A percentile compares a stretch with the other conserved stretches of the same genome.
These are phyloP conservation scores for Dendronephthya gigantea DNA, from an alignment of 64 coral and sea anemone genomes.

Conservation along the genomic window DNA sequence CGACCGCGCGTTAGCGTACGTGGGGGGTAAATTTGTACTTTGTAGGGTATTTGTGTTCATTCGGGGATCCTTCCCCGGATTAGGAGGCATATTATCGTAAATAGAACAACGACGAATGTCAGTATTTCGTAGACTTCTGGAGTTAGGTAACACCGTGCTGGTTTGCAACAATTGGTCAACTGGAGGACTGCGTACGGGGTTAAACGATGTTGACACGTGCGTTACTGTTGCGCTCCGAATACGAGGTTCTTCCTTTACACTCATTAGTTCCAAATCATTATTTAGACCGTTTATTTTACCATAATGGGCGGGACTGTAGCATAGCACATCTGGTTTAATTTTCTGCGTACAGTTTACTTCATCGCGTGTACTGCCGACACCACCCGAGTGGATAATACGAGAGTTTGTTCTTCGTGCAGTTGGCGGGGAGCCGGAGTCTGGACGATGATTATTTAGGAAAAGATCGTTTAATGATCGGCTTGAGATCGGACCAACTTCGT, in stretches of 20 bases:
- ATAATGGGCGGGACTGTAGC: slow-evolving; percentile 81
- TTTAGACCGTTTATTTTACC: background rate
- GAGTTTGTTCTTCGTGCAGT: background rate
- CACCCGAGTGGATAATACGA: background rate
- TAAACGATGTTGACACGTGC: background rate
- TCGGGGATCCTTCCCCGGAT: background rate
- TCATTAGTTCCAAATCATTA: background rate
- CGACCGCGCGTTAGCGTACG: background rate
- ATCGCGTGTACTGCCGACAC: background rate
- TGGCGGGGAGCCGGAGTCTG: background rate
- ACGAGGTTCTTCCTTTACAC: background rate
- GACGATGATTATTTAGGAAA: background rate
- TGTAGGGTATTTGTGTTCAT: background rate
- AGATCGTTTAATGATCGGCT: background rate
- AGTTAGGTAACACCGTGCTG: background rate
- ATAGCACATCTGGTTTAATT: slow-evolving; percentile 82
- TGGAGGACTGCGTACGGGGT: background rate
- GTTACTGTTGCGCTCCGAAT: background rate
- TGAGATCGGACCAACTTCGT: background rate
- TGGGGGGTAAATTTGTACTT: background rate
- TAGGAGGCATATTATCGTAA: background rate
- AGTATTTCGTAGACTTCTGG: background rate
- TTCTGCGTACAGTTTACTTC: slow-evolving; percentile 50
- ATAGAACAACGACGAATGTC: background rate
- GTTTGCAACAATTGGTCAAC: background rate